Percentiles rank a stretch among this genome's conserved stretches.
phyloP scores from a whole-genome alignment of 37 sponge, comb jelly and placozoan species.

The Tethya wilhelma region DNA sequence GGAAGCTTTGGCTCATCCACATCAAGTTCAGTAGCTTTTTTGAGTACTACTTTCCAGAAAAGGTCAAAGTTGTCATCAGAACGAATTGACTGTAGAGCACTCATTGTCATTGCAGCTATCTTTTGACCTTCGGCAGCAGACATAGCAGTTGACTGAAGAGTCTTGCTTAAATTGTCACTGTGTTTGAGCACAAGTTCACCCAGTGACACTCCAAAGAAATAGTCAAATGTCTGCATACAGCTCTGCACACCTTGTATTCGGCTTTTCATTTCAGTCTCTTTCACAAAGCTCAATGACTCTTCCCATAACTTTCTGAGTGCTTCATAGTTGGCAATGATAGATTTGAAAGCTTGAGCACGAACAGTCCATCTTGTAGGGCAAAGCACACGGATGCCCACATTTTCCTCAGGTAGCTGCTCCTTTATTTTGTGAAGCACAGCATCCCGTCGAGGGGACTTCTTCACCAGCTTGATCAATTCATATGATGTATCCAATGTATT shows the following conservation, averaged over 20 bases:
- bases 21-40: slow-evolving; percentile 15
- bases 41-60: slow-evolving; percentile 36
- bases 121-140: slow-evolving; percentile 59
- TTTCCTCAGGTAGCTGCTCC: slow-evolving; percentile 1
- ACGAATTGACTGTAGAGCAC: slow-evolving; percentile 46
- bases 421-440: slow-evolving; percentile 21
- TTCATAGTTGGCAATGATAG: slow-evolving; percentile 38
- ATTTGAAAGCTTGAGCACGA: slow-evolving; percentile 42
- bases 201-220: slow-evolving; percentile 50
- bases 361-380: slow-evolving; percentile 58
- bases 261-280: slow-evolving; percentile 43
- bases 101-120: slow-evolving; percentile 60
- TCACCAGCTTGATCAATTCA: slow-evolving; percentile 45
- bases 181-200: slow-evolving; percentile 64
- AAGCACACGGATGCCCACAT: slow-evolving; percentile 1
- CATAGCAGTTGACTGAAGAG: slow-evolving; percentile 49
- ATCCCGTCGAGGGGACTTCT: slow-evolving; percentile 54
- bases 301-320: slow-evolving; percentile 46
- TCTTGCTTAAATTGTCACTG: slow-evolving; percentile 61
- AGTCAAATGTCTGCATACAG: slow-evolving; percentile 20
- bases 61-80: slow-evolving; percentile 40
- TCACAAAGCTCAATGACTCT: slow-evolving; percentile 27
- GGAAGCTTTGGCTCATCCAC: slow-evolving; percentile 42
- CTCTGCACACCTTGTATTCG: slow-evolving; percentile 26
- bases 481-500: slow-evolving; percentile 24